A percentile compares a stretch with the other conserved stretches of the same genome.
These are phyloP conservation scores for Pantherophis alleghaniensis DNA, from an alignment of 2,797 vertebrate species.

Conservation along the genomic window DNA sequence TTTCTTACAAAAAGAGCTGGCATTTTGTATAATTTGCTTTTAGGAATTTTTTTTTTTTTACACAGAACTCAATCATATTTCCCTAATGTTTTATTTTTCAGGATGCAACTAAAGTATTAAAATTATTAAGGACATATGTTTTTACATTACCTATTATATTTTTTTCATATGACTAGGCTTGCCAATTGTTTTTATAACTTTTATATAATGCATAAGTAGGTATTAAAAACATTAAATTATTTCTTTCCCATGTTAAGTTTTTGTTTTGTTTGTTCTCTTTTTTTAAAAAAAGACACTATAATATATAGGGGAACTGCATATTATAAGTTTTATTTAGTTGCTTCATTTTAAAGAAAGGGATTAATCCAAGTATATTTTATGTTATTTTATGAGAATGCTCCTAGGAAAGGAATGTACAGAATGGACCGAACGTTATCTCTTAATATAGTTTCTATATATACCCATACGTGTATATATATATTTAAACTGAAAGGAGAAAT, in stretches of 20 bases:
- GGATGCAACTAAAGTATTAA: conserved; percentile 65
- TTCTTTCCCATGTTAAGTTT: conserved; percentile 41
- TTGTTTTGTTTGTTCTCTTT: not conserved
- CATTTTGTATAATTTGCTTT: conserved; percentile 62
- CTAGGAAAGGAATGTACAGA: conserved; percentile 58
- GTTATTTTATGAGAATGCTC: conserved; percentile 65
- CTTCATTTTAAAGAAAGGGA: conserved; percentile 53
- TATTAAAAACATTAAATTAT: conserved; percentile 21
- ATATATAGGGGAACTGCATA: conserved; percentile 56
- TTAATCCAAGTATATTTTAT: conserved; percentile 57
- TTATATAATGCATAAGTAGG: not conserved
- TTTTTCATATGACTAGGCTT: conserved; percentile 21
- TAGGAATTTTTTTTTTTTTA: conserved; percentile 55
- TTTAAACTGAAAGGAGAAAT: conserved; percentile 54
- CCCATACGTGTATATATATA: not conserved
- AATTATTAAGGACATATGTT: conserved; percentile 56
- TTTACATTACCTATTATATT: conserved; percentile 23
- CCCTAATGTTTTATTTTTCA: conserved; percentile 49
- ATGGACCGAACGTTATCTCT: conserved; percentile 63
- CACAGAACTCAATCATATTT: conserved; percentile 61
- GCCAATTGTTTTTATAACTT: conserved; percentile 36
- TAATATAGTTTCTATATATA: conserved; percentile 46
- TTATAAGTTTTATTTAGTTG: conserved; percentile 62
- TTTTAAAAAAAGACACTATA: conserved; percentile 38
- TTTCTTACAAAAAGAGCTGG: conserved; percentile 58